Evolutionary conservation across 2,113 vertebrate species (phyloP).

Genomic region (Neoarius graeffei): DNA sequence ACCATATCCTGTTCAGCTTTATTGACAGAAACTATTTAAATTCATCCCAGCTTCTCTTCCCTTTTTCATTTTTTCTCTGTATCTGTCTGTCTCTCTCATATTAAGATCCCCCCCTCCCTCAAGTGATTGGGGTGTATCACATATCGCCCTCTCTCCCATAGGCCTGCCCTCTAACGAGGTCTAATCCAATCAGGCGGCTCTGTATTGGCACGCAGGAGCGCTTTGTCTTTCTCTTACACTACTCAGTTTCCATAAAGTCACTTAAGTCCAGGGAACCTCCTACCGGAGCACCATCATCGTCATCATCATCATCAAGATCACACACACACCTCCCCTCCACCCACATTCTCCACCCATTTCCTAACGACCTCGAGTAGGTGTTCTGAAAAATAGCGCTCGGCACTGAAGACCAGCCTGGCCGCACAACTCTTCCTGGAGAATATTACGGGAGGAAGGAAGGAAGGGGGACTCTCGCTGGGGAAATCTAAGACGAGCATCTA

Average conservation of each 20-base stretch:
- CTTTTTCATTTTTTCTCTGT: background rate
- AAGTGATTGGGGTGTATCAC: slow-evolving; percentile 26
- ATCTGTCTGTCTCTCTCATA: background rate
- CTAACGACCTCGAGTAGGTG: slow-evolving; percentile 29
- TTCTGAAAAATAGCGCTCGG: slow-evolving; percentile 22
- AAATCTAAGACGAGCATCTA: slow-evolving; percentile 68
- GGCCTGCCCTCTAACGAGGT: background rate
- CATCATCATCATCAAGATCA: background rate
- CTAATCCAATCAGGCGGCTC: slow-evolving; percentile 36
- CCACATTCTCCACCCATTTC: background rate
- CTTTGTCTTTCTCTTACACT: slow-evolving; percentile 3
- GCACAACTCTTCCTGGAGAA: slow-evolving; percentile 30
- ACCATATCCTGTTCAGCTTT: background rate
- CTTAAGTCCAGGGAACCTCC: slow-evolving; percentile 27
- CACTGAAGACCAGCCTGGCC: background rate
- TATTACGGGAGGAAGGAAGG: background rate
- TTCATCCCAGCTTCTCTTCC: background rate
- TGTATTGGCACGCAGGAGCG: background rate
- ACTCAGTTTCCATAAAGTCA: slow-evolving; percentile 36
- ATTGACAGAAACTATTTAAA: background rate
- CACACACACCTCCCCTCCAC: background rate
- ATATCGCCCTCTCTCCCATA: slow-evolving; percentile 5
- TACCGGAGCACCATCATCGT: background rate
- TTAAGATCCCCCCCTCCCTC: background rate
- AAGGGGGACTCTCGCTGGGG: slow-evolving; percentile 59